These are phyloP conservation scores for Heptranchias perlo DNA, from an alignment of 2,113 vertebrate species.

Conservation along the genomic window DNA sequence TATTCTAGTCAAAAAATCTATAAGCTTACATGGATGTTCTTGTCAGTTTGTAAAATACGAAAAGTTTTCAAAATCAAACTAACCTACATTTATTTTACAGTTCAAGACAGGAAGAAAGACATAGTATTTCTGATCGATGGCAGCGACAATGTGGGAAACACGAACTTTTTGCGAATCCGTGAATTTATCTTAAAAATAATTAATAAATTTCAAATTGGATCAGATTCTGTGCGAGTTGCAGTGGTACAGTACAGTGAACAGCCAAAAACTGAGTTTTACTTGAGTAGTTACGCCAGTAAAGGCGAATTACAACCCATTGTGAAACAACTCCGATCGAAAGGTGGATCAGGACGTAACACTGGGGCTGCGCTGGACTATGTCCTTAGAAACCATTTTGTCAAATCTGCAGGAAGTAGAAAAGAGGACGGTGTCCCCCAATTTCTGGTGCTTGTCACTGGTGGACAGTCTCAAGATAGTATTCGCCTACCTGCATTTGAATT, in stretches of 20 bases:
- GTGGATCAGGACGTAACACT: slow-evolving; percentile 71
- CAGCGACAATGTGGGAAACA: slow-evolving; percentile 72
- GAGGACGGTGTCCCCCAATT: slow-evolving; percentile 72
- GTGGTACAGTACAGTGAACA: slow-evolving; percentile 82
- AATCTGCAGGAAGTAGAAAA: slow-evolving; percentile 73
- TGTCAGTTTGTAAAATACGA: neutral
- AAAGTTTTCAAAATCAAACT: neutral
- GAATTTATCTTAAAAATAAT: slow-evolving; percentile 79
- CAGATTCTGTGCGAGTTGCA: slow-evolving; percentile 74
- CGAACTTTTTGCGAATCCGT: slow-evolving; percentile 53
- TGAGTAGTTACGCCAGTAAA: slow-evolving; percentile 67
- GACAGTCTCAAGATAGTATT: slow-evolving; percentile 59
- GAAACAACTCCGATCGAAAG: slow-evolving; percentile 66
- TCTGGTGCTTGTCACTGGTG: slow-evolving; percentile 74
- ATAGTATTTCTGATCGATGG: slow-evolving; percentile 96
- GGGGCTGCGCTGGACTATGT: slow-evolving; percentile 77
- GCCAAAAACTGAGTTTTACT: slow-evolving; percentile 76
- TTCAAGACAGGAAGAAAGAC: slow-evolving; percentile 71
- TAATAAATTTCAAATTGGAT: slow-evolving; percentile 73
- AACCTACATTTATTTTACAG: slow-evolving; percentile 13
- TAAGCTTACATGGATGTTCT: neutral
- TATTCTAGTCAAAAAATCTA: neutral
- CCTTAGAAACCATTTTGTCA: slow-evolving; percentile 67
- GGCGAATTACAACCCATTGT: slow-evolving; percentile 66
- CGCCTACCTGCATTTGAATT: slow-evolving; percentile 61